Conservation (phyloP, 2,888 invertebrate genomes). For the Geotrupes spiniger region DNA sequence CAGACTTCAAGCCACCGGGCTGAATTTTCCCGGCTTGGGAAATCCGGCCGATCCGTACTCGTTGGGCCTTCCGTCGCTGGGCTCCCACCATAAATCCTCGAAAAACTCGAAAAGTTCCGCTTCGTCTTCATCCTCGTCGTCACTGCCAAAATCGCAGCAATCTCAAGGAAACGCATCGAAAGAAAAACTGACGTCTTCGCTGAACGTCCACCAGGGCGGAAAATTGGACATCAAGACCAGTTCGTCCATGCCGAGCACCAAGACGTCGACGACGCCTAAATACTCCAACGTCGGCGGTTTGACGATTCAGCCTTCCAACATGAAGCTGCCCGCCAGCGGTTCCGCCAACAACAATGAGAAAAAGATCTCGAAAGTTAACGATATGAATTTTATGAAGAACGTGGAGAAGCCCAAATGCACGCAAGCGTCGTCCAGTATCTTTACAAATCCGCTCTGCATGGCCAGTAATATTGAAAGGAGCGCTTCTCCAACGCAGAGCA, state of each 20-base stretch:
- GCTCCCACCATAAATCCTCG: slow-evolving; percentile 38
- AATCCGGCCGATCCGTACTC: slow-evolving; percentile 61
- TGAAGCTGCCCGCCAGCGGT: slow-evolving; percentile 46
- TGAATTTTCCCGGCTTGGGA: slow-evolving; percentile 64
- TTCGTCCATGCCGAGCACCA: slow-evolving; percentile 35
- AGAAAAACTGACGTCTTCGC: slow-evolving; percentile 15
- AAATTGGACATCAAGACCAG: slow-evolving; percentile 32
- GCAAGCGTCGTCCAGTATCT: slow-evolving; percentile 44
- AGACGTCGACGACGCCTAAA: slow-evolving; percentile 25
- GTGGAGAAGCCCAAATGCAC: slow-evolving; percentile 33
- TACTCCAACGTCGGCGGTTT: slow-evolving; percentile 41
- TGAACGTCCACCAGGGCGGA: slow-evolving; percentile 27
- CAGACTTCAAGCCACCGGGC: slow-evolving; percentile 75
- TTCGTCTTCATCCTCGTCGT: slow-evolving; percentile 36
- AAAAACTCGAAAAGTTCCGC: slow-evolving; percentile 35
- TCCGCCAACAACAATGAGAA: slow-evolving; percentile 50
- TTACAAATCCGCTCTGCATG: slow-evolving; percentile 48
- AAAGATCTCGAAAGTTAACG: slow-evolving; percentile 28
- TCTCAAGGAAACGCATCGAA: slow-evolving; percentile 30
- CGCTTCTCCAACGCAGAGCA: slow-evolving; percentile 40
- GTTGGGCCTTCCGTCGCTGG: slow-evolving; percentile 54
- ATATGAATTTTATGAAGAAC: slow-evolving; percentile 34
- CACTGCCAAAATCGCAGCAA: slow-evolving; percentile 27
- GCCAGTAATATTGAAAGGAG: slow-evolving; percentile 40
- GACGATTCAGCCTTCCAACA: slow-evolving; percentile 40